Evolutionary conservation across 2,113 vertebrate genomes (phyloP), one percentile per base, ranked within the genome.

Genomic region (Vulpes lagopus): DNA sequence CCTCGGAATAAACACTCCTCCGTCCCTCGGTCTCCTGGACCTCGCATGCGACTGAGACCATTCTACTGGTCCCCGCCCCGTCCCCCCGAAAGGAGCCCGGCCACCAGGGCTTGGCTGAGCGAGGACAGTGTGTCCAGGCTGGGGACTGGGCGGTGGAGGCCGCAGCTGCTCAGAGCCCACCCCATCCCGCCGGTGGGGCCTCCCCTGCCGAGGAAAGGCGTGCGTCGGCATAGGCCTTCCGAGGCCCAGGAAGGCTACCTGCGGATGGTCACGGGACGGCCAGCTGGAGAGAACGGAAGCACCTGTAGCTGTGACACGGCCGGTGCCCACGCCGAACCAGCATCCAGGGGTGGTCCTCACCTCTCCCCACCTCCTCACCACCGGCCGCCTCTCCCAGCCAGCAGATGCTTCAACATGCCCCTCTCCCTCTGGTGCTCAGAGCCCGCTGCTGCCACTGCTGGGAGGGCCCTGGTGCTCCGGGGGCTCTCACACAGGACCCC

Each of bases 201-300:
- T 71, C 89, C 16, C 17, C 53, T 0, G 1, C 11, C 0, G 0
- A 17, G 22, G 11, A 49, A 62, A 17, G 19, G 57, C 19, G 57
- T 20, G 57, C n/a, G 71, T 6, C 69, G 92, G 67, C 32, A 1
- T 0, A 35, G 16, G 74, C 7, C 43, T 60, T 71, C 30, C 0
- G 6, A 60, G 89, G 81, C 88, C 80, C 5, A 0, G 90, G 10
- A 20, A 3, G 9, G 15, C 83, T 14, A 23, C 49, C 0, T 5
- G 69, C 0, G 0, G 8, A 0, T 0, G 9, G 67, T 91, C 35
- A 78, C 0, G 0, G 55, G 93, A 92, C 3, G 7, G 79, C 89
- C 32, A 27, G 92, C 59, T 35, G n/a, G 0, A 0, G 30, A 1
- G 9, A 85, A 92, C 11, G 51, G 78, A 97, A 64, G 73, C 69